A percentile compares a stretch with the other conserved stretches of the same genome.
Conservation (phyloP, 2,888 invertebrate species). For the Brenthis daphne region DNA sequence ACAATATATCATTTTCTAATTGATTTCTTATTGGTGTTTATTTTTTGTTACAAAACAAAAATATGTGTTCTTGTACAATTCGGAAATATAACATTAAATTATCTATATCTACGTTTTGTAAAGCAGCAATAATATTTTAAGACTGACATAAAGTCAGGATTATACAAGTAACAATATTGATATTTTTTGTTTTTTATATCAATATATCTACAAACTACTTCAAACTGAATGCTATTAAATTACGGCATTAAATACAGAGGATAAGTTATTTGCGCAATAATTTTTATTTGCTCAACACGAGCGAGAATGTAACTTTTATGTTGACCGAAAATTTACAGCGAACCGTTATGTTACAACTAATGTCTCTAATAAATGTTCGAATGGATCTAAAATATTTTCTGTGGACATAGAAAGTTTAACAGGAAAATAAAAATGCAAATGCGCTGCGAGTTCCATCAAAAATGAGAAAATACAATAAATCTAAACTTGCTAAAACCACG, state of each 20-base stretch:
- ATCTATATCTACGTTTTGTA: too few relatives aligned
- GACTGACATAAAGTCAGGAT: too few relatives aligned
- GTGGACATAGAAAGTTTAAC: slow-evolving; percentile 16
- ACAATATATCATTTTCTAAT: too few relatives aligned
- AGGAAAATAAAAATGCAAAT: slow-evolving; percentile 22
- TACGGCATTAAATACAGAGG: neutral
- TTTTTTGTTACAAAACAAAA: too few relatives aligned
- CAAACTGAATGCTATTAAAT: slow-evolving; percentile 4
- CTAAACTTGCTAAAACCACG: too few relatives aligned
- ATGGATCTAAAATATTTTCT: slow-evolving; percentile 20
- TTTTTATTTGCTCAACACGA: slow-evolving; percentile 12
- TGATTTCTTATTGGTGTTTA: too few relatives aligned
- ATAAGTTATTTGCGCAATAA: slow-evolving; percentile 13
- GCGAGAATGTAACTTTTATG: slow-evolving; percentile 18
- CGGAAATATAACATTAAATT: too few relatives aligned
- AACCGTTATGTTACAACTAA: slow-evolving; percentile 21
- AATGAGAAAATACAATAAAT: neutral
- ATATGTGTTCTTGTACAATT: too few relatives aligned
- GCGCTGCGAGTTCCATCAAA: slow-evolving; percentile 11
- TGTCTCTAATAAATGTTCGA: slow-evolving; percentile 19
- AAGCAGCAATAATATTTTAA: too few relatives aligned
- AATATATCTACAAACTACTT: neutral
- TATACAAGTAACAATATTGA: neutral
- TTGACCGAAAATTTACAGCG: slow-evolving; percentile 18
- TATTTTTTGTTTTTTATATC: neutral